These are phyloP conservation scores for Philantomba maxwellii DNA, from an alignment of 2,113 vertebrate species.

Conservation along the genomic window DNA sequence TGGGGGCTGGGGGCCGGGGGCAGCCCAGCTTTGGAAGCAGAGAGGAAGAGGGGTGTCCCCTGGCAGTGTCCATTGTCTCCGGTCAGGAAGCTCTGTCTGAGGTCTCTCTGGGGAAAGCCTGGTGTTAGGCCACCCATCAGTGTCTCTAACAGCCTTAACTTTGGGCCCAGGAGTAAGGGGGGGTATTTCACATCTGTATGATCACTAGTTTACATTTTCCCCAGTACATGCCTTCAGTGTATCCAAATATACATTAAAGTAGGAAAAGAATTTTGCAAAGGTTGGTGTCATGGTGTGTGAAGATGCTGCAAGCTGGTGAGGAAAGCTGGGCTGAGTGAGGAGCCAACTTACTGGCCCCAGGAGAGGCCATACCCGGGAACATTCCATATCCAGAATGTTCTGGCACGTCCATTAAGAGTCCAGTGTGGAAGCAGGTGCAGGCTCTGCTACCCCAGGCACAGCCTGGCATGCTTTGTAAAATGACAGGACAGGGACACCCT, in stretches of 20 bases:
- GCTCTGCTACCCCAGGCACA: background rate
- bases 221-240: accelerated
- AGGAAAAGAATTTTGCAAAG: too few species aligned
- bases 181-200: accelerated
- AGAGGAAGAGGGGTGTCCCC: accelerated
- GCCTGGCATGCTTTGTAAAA: background rate
- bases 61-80: accelerated
- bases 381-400: background rate
- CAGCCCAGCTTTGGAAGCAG: background rate
- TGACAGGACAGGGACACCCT: background rate
- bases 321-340: background rate
- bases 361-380: background rate
- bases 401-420: background rate
- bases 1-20: background rate
- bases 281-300: background rate
- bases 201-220: background rate
- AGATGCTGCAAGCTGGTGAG: background rate
- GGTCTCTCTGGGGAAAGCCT: background rate
- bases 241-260: background rate
- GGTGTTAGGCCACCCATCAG: background rate
- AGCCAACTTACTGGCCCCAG: background rate
- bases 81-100: too few species aligned
- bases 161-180: background rate
- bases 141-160: background rate
- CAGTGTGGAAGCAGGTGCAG: background rate